Evolutionary conservation across 2,113 vertebrate genomes (phyloP).

Genomic region (Odontophorus gujanensis): DNA sequence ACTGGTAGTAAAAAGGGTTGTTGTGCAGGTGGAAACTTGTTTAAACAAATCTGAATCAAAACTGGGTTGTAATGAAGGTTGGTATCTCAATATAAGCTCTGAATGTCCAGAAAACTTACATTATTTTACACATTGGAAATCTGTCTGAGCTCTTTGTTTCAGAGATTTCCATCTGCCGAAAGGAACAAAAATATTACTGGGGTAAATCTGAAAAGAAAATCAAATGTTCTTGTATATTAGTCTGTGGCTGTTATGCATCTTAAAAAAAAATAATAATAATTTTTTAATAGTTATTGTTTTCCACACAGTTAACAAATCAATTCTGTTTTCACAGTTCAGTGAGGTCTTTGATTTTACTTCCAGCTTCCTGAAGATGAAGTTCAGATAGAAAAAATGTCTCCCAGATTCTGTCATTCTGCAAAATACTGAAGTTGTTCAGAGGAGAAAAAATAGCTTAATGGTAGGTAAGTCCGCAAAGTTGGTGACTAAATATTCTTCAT

Average conservation of each 20-base stretch:
- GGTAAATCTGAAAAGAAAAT: not conserved
- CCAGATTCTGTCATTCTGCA: not conserved
- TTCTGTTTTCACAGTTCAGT: not conserved
- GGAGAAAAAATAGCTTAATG: not conserved
- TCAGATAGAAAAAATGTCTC: not conserved
- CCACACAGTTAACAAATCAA: not conserved
- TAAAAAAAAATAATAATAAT: not conserved
- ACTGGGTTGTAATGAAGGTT: slow-evolving; percentile 38
- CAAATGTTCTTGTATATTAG: not conserved
- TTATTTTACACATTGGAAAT: slow-evolving; percentile 16
- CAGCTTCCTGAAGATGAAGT: not conserved
- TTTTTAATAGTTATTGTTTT: not conserved
- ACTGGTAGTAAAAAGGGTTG: slow-evolving; percentile 41
- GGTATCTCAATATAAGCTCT: slow-evolving; percentile 30
- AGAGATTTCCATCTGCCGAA: not conserved
- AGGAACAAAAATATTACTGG: not conserved
- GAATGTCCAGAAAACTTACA: not conserved
- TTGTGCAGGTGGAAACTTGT: slow-evolving; percentile 71
- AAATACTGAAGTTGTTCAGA: not conserved
- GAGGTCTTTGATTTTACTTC: not conserved
- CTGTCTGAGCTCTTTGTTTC: not conserved
- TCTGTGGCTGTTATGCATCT: not conserved
- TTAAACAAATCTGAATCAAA: slow-evolving; percentile 61
- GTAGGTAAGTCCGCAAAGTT: not conserved
- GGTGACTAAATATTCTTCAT: not conserved